Base-by-base conservation (phyloP, 2,113 vertebrate genomes). In the Alligator mississippiensis region DNA sequence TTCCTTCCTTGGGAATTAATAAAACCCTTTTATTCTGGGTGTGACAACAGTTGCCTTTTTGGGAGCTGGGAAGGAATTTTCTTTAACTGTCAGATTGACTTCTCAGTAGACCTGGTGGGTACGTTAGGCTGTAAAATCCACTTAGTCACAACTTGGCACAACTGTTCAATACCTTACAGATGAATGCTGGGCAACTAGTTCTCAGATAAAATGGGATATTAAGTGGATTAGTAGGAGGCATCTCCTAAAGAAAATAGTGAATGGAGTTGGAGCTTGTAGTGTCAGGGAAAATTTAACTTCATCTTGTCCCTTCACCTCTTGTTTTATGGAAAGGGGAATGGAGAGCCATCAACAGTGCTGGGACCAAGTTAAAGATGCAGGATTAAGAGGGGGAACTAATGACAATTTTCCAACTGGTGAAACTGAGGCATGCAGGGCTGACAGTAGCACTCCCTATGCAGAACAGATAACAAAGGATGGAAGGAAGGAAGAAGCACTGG, bases 131-230 rank as follows among this genome's bases (percentile, higher is more conserved):
- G 68, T 72, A 95, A 96, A 74, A 92, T 89, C 95, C 57, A 83
- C 90, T 94, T 92, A 93, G 85, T 90, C 91, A 84, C 30, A 77
- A 86, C 68, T 93, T 94, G 92, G 82, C 68, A 47, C 6, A 90
- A 82, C 28, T 24, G 6, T 72, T 21, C 34, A 47, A 74, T 15
- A 91, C 90, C 54, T 77, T 63, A n/a, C 10, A 38, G 83, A 79
- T 89, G 87, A 83, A 68, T 2, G 93, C 47, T 47, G 78, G 66
- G 90, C 10, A 88, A 79, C 34, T 63, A 58, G 82, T 96, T 94
- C 86, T 63, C 68, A 93, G 86, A 94, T 83, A 96, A 94, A 90
- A 57, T 1, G 0, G 54, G 86, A 87, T 1, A 77, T 74, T 77
- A 92, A 94, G 88, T 63, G 91, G 82, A 95, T 91, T 90, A 90